These are phyloP conservation scores for Polia nebulosa DNA, from an alignment of 2,888 invertebrate species.

Conservation along the genomic window DNA sequence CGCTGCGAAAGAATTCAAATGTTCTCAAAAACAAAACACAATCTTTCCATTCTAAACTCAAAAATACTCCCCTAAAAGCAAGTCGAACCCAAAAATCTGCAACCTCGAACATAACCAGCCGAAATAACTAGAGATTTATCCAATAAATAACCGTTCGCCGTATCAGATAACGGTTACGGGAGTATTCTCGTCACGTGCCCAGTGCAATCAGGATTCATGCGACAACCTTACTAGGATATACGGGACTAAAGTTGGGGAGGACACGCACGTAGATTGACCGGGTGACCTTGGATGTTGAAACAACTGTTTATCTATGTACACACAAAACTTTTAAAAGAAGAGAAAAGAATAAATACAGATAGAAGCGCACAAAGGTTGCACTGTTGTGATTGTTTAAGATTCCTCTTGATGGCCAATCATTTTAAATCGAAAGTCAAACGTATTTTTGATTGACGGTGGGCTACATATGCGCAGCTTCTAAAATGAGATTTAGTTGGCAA, in stretches of 20 bases:
- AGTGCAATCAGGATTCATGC: slow-evolving; percentile 69
- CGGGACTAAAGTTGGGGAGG: slow-evolving; percentile 27
- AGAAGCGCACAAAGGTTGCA: too few relatives aligned
- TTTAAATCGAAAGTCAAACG: too few relatives aligned
- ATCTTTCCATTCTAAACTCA: not conserved
- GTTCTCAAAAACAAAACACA: not conserved
- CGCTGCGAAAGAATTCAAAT: not conserved
- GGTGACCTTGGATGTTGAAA: slow-evolving; percentile 19
- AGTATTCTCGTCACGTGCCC: slow-evolving; percentile 67
- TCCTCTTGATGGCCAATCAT: too few relatives aligned
- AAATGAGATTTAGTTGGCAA: too few relatives aligned
- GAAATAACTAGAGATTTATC: slow-evolving; percentile 69
- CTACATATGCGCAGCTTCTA: too few relatives aligned
- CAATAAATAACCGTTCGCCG: slow-evolving; percentile 70
- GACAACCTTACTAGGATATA: slow-evolving; percentile 60
- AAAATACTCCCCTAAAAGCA: slow-evolving; percentile 16
- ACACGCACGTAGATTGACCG: not conserved
- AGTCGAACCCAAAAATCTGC: slow-evolving; percentile 19
- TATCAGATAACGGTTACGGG: slow-evolving; percentile 61
- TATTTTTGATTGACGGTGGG: too few relatives aligned
- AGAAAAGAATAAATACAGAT: too few relatives aligned
- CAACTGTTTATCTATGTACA: too few relatives aligned
- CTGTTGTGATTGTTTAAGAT: too few relatives aligned
- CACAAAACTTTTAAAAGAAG: too few relatives aligned
- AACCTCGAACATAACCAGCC: slow-evolving; percentile 58